phyloP scores from a whole-genome alignment of 1,140 invertebrate species.

The Pogonomyrmex californicus region DNA sequence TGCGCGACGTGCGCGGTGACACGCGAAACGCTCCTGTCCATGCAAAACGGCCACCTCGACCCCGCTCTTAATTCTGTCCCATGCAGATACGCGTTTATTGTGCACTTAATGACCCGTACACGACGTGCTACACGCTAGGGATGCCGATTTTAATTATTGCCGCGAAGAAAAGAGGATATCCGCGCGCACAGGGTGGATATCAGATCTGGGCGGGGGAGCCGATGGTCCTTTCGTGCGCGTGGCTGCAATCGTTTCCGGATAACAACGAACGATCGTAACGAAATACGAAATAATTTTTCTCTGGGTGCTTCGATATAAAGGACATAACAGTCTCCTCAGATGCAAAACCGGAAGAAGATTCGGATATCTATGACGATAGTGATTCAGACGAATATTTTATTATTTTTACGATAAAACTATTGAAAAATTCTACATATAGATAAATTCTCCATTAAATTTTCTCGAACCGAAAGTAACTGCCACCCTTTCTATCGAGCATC shows the following conservation, averaged over 20 bases:
- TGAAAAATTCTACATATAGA: background rate
- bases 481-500: slow-evolving; percentile 7
- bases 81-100: slow-evolving; percentile 75
- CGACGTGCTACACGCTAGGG: slow-evolving; percentile 43
- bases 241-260: slow-evolving; percentile 49
- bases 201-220: slow-evolving; percentile 62
- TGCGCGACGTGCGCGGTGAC: slow-evolving; percentile 78
- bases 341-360: background rate
- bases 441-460: background rate
- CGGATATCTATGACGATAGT: background rate
- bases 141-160: slow-evolving; percentile 74
- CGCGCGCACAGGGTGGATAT: slow-evolving; percentile 49
- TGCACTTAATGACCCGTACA: slow-evolving; percentile 79
- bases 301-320: background rate
- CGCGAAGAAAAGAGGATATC: slow-evolving; percentile 23
- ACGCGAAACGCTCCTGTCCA: slow-evolving; percentile 82
- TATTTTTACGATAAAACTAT: background rate
- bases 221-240: slow-evolving; percentile 57
- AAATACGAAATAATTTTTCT: slow-evolving; percentile 14
- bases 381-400: slow-evolving; percentile 2
- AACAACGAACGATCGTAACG: slow-evolving; percentile 21
- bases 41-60: slow-evolving; percentile 75
- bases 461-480: background rate
- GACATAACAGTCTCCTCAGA: background rate
- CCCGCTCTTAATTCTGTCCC: slow-evolving; percentile 83